Conservation (phyloP, 2,797 vertebrate species). For the Poecilia gillii region DNA sequence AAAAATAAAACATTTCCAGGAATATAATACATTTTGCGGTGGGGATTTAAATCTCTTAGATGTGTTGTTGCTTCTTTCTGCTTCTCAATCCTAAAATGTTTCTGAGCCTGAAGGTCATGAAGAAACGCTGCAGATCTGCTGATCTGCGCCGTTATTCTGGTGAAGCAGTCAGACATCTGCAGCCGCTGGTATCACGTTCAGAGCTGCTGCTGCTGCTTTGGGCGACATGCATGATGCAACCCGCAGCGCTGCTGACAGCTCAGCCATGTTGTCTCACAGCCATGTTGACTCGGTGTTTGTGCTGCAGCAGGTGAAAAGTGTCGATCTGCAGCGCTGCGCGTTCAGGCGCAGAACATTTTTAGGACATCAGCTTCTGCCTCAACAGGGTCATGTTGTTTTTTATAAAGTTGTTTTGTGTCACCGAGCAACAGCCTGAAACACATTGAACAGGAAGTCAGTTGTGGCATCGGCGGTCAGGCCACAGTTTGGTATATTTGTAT, state of each 20-base stretch:
- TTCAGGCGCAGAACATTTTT: slow-evolving; percentile 6
- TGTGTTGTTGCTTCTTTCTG: not conserved
- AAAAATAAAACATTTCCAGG: not conserved
- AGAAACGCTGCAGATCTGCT: not conserved
- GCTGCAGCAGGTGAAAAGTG: slow-evolving; percentile 7
- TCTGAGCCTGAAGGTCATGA: not conserved
- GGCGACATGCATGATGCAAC: slow-evolving; percentile 48
- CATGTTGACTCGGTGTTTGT: not conserved
- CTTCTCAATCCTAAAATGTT: not conserved
- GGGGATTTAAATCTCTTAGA: not conserved
- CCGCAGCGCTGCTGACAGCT: slow-evolving; percentile 34
- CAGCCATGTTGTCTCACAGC: not conserved
- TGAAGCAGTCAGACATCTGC: not conserved
- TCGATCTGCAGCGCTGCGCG: not conserved
- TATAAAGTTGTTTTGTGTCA: slow-evolving; percentile 62
- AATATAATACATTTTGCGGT: not conserved
- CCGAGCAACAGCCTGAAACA: slow-evolving; percentile 68
- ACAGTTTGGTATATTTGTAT: slow-evolving; percentile 77
- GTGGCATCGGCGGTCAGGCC: slow-evolving; percentile 81
- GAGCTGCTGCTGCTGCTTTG: slow-evolving; percentile 7
- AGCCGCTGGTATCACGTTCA: slow-evolving; percentile 14
- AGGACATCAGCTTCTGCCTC: slow-evolving; percentile 9
- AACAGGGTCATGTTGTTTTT: slow-evolving; percentile 55
- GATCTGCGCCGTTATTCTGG: not conserved
- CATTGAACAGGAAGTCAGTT: slow-evolving; percentile 84